Conservation (phyloP, 2,888 invertebrate genomes). For the Andrena chrysosceles region DNA sequence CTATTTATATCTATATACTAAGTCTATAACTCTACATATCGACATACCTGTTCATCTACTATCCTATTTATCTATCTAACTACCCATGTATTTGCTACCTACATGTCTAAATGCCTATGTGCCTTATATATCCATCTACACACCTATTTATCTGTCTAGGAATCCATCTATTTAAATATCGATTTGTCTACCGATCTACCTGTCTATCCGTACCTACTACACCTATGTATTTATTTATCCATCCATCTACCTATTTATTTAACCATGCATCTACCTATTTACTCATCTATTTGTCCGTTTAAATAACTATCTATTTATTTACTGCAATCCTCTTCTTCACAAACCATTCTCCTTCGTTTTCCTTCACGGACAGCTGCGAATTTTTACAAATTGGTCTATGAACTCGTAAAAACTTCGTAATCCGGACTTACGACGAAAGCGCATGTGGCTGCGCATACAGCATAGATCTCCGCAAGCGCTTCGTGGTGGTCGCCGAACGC, state of each 20-base stretch:
- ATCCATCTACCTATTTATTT: not conserved
- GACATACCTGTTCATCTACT: not conserved
- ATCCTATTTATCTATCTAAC: not conserved
- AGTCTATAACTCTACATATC: not conserved
- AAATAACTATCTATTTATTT: too few relatives aligned
- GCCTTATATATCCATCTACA: not conserved
- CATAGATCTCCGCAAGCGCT: constrained; percentile 18
- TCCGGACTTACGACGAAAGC: not conserved
- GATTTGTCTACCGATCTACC: not conserved
- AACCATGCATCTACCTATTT: too few relatives aligned
- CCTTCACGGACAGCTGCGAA: too few relatives aligned
- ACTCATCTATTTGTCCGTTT: too few relatives aligned
- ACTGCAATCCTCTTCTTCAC: too few relatives aligned
- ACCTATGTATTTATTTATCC: not conserved
- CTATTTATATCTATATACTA: not conserved
- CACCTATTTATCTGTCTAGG: not conserved
- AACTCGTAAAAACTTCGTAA: constrained; percentile 16
- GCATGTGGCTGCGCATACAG: constrained; percentile 5
- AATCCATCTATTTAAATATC: not conserved
- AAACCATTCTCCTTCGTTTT: too few relatives aligned
- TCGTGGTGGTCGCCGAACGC: constrained; percentile 14
- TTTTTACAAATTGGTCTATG: too few relatives aligned
- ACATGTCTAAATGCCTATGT: too few relatives aligned
- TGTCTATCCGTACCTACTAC: not conserved
- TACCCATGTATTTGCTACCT: too few relatives aligned